Conservation (phyloP, 1,140 invertebrate species). For the Holotrichia oblita region DNA sequence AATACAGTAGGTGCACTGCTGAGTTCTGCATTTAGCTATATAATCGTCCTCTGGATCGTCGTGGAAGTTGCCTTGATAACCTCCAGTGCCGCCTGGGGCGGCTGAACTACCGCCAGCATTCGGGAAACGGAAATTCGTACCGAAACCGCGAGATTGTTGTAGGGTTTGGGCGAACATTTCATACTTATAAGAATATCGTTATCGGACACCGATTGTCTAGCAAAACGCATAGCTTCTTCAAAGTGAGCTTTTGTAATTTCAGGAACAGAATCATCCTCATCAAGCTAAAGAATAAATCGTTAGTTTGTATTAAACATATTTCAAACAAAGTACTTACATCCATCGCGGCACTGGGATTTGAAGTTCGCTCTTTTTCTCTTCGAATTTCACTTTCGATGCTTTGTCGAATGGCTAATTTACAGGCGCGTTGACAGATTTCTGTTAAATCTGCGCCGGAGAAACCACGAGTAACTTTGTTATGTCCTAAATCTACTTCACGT, state of each 20-base stretch:
- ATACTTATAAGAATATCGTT: constrained; percentile 99
- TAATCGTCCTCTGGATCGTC: constrained; percentile 93
- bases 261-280: constrained; percentile 97
- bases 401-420: constrained; percentile 98
- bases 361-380: constrained; percentile 84
- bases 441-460: constrained; percentile 99
- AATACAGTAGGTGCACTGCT: constrained; percentile 14
- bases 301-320: constrained; percentile 32
- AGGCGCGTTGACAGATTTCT: constrained; percentile 99
- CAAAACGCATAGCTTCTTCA: constrained; percentile 99
- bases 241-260: constrained; percentile 98
- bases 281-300: constrained; percentile 70
- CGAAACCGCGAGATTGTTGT: constrained; percentile 98
- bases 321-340: constrained; percentile 73
- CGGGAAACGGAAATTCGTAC: constrained; percentile 90
- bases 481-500: constrained; percentile 90
- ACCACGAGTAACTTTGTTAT: constrained; percentile 97
- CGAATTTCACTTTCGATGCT: constrained; percentile 96
- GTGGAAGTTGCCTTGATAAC: constrained; percentile 80
- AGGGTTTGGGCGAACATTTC: constrained; percentile 99
- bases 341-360: constrained; percentile 85
- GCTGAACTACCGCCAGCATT: constrained; percentile 71
- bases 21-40: constrained; percentile 79
- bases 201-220: constrained; percentile 98
- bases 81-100: constrained; percentile 71